phyloP scores from a whole-genome alignment of 2,113 vertebrate genomes.

The Perca flavescens region DNA sequence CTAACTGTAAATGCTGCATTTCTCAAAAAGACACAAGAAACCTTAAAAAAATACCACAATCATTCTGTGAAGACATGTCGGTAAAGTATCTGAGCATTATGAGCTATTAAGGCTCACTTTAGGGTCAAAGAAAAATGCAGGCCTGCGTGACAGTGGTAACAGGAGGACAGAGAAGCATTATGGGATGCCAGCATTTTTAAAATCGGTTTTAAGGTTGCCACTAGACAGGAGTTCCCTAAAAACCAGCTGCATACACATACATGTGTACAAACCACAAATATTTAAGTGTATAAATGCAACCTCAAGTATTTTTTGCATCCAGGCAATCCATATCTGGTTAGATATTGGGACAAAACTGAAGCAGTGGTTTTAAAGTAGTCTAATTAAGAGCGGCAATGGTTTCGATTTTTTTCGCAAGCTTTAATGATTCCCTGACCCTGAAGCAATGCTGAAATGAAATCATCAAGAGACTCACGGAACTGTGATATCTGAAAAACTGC shows the following conservation, averaged over 20 bases:
- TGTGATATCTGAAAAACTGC: background rate
- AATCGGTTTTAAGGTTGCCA: conserved; percentile 15
- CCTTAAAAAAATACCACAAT: conserved; percentile 39
- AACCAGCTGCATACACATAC: conserved; percentile 36
- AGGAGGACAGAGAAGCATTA: conserved; percentile 21
- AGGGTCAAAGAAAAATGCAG: conserved; percentile 44
- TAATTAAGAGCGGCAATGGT: conserved; percentile 43
- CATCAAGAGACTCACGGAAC: conserved; percentile 3
- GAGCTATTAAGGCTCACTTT: conserved; percentile 36
- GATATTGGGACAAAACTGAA: conserved; percentile 1
- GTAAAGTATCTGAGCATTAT: conserved; percentile 8
- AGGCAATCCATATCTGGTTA: conserved; percentile 22
- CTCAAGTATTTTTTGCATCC: conserved; percentile 19
- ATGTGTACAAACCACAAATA: conserved; percentile 41
- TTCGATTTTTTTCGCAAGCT: conserved; percentile 11
- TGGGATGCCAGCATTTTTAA: conserved; percentile 3
- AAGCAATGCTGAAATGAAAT: conserved; percentile 27
- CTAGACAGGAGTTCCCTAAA: conserved; percentile 30
- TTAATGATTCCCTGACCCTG: conserved; percentile 12
- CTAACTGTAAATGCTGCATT: conserved; percentile 31
- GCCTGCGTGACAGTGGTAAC: conserved; percentile 39
- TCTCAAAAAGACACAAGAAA: conserved; percentile 24
- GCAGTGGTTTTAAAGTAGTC: conserved; percentile 29
- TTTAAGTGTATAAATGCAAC: conserved; percentile 34
- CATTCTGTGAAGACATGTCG: conserved; percentile 8